Evolutionary conservation across 1,140 invertebrate genomes (phyloP).

Genomic region (Bombus superbus): DNA sequence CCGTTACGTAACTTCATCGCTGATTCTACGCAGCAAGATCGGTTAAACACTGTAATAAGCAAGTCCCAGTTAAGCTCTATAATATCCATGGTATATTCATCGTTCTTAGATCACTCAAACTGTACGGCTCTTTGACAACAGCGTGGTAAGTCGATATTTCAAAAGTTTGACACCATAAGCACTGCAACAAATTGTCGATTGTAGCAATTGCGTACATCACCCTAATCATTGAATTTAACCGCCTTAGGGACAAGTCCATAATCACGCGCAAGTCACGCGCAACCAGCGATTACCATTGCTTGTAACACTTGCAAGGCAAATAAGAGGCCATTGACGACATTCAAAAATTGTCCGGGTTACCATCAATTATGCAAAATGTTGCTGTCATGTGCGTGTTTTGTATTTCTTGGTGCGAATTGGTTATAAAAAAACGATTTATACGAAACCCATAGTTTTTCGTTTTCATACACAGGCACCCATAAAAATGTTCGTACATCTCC

Average conservation of each 20-base stretch:
- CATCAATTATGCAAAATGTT: neutral
- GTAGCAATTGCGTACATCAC: neutral
- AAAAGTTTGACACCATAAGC: neutral
- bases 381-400: neutral
- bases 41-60: slow-evolving; percentile 5
- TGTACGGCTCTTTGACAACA: neutral
- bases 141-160: neutral
- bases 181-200: neutral
- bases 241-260: neutral
- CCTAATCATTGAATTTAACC: neutral
- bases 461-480: neutral
- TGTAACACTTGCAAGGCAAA: neutral
- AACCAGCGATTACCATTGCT: neutral
- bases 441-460: too few relatives aligned
- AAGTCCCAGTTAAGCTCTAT: neutral
- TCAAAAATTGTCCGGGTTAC: neutral
- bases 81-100: neutral
- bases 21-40: neutral
- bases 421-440: neutral
- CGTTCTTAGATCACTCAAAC: neutral
- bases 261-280: too few relatives aligned
- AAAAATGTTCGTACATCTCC: neutral
- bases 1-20: slow-evolving; percentile 3
- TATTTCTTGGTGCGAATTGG: neutral
- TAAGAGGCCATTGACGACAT: neutral